Evolutionary conservation across 2,888 invertebrate genomes (phyloP), one percentile per base, ranked within the genome.

Genomic region (Pseudeuparius sepicola): DNA sequence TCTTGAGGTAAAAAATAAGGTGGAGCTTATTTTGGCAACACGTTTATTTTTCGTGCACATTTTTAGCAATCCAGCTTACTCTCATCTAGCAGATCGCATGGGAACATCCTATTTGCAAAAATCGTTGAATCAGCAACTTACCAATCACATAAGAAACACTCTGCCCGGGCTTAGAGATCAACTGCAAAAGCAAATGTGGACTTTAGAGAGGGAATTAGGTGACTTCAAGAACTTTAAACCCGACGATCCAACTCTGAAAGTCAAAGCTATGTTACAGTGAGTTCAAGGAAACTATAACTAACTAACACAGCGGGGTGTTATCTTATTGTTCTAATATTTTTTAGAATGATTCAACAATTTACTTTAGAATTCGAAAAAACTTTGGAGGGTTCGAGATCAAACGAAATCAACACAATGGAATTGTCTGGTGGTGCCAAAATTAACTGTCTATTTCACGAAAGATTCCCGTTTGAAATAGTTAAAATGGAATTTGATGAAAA

Each of bases 401-500:
- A 93, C 32, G 81, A 88, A 61, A 94, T 99, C 51, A 96, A 93
- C 64, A 97, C 97, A 25, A 87, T 80, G 62, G 97, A 98, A 63
- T 68, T 99, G 40, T 94, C 94, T 4, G 98, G 98, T 41, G 98
- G 98, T 64, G 98, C 98, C 47, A 92, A 94, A 67, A 99, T 99
- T 56, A 98, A 98, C 66, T 76, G 97, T 50, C 73, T 99, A 52
- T 99, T 99, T 71, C 97, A 98, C 64, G 98, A 99, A 67, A 73
- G 98, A 53, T 94, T 99, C 64, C 98, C 98, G 14, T 98, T 97
- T 66, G 98, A 96, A 68, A 89, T 96, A 53, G 94, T 96, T 47
- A 94, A 94, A 71, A 98, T 97, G 93, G 94, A 97, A 59, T 96
- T 96, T 61, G 97, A 99, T 59, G 98, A 99, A 64, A 96, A 94